phyloP scores from a whole-genome alignment of 2,113 vertebrate species.

The Lucifuga dentata region DNA sequence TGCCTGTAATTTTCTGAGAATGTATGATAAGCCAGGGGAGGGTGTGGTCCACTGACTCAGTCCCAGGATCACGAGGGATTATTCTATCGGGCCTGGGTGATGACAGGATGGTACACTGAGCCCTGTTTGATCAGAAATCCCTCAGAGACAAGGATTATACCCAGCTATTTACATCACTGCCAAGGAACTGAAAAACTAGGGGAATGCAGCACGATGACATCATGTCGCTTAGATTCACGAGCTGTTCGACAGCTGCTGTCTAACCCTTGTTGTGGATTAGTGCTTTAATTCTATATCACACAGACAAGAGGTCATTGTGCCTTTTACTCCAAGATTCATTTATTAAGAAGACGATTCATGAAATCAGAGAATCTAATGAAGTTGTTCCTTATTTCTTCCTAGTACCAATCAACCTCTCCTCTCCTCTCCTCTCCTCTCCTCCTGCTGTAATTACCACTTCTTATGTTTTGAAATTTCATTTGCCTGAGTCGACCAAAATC shows the following conservation, averaged over 20 bases:
- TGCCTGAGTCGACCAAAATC: slow-evolving; percentile 10
- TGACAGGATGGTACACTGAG: slow-evolving; percentile 71
- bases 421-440: background rate
- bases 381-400: background rate
- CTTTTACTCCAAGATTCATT: too few relatives aligned
- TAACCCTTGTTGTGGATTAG: slow-evolving; percentile 71
- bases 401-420: background rate
- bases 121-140: slow-evolving; percentile 77
- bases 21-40: slow-evolving; percentile 64
- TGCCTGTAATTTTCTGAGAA: slow-evolving; percentile 36
- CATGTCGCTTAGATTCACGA: slow-evolving; percentile 46
- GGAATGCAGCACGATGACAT: slow-evolving; percentile 68
- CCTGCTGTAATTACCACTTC: background rate
- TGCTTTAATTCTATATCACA: slow-evolving; percentile 44
- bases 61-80: slow-evolving; percentile 78
- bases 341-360: too few relatives aligned
- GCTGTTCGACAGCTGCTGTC: slow-evolving; percentile 72
- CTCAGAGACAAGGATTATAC: slow-evolving; percentile 78
- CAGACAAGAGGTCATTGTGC: slow-evolving; percentile 9
- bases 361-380: too few relatives aligned
- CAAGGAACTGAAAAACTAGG: slow-evolving; percentile 60
- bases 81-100: slow-evolving; percentile 60
- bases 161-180: slow-evolving; percentile 78
- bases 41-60: slow-evolving; percentile 58
- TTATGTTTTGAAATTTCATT: slow-evolving; percentile 5